These are phyloP conservation scores for Sebastes iracundus DNA, from an alignment of 2,797 vertebrate genomes.

Conservation along the genomic window DNA sequence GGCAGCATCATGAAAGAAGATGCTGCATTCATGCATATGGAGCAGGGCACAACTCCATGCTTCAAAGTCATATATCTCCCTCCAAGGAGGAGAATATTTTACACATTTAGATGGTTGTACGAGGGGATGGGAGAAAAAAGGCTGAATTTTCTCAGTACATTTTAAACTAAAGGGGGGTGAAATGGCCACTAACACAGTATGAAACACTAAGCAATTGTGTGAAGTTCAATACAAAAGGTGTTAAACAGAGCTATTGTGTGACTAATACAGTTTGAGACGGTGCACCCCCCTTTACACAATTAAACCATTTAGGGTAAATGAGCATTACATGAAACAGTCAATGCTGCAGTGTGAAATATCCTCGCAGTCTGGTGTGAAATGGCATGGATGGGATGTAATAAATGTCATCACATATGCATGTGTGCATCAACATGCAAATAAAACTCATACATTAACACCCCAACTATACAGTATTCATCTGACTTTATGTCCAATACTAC, in stretches of 20 bases:
- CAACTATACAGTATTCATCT: background rate
- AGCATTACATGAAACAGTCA: background rate
- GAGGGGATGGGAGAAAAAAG: background rate
- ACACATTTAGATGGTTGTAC: conserved; percentile 7
- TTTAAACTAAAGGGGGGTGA: background rate
- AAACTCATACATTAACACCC: background rate
- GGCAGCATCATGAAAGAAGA: conserved; percentile 38
- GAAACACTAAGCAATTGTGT: background rate
- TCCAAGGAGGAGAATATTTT: conserved; percentile 15
- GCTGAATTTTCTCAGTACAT: background rate
- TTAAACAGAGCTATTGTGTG: conserved; percentile 6
- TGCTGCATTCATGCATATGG: conserved; percentile 58
- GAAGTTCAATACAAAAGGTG: conserved; percentile 6
- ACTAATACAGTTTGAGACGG: conserved; percentile 14
- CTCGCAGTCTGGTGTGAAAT: background rate
- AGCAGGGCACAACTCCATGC: conserved; percentile 24
- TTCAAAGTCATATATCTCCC: conserved; percentile 40
- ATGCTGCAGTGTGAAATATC: conserved; percentile 6
- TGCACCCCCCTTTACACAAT: background rate
- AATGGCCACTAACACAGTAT: background rate
- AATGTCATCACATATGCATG: background rate
- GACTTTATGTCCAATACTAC: background rate
- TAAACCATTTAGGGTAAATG: conserved; percentile 9
- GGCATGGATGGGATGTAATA: conserved; percentile 6
- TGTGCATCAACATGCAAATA: conserved; percentile 5